phyloP scores from a whole-genome alignment of 2,888 invertebrate species.

The Leptopilina myrica region DNA sequence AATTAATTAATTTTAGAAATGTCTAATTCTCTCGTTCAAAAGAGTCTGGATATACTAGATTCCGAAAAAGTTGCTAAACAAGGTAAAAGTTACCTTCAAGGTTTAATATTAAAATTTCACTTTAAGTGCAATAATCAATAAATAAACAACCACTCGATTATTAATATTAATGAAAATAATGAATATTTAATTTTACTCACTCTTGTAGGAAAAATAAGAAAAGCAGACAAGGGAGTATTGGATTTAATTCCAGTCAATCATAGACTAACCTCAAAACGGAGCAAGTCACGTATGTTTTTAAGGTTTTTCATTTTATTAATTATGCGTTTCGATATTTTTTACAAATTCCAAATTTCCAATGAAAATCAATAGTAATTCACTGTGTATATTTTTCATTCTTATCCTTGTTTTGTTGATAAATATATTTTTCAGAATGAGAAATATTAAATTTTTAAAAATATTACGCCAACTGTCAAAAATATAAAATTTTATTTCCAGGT shows the following conservation, averaged over 20 bases:
- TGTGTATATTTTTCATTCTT: too few species aligned
- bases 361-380: not conserved
- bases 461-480: not conserved
- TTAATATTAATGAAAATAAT: conserved; percentile 22
- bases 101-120: conserved; percentile 31
- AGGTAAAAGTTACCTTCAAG: conserved; percentile 56
- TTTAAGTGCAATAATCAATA: not conserved
- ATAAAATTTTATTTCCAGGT: conserved; percentile 41
- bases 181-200: not conserved
- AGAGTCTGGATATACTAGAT: conserved; percentile 79
- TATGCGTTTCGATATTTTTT: conserved; percentile 13
- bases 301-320: not conserved
- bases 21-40: conserved; percentile 80
- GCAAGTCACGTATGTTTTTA: conserved; percentile 65
- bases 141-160: not conserved
- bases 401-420: not conserved
- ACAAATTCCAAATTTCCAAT: conserved; percentile 50
- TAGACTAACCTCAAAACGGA: conserved; percentile 62
- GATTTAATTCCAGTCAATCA: conserved; percentile 71
- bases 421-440: not conserved
- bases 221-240: conserved; percentile 71
- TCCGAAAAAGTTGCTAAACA: conserved; percentile 66
- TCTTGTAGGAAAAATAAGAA: conserved; percentile 48
- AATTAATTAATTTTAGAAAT: conserved; percentile 72
- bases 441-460: not conserved